A percentile compares a stretch with the other conserved stretches of the same genome.
Evolutionary conservation across 2,888 invertebrate genomes (phyloP).

Genomic region (Crocallis elinguaria): DNA sequence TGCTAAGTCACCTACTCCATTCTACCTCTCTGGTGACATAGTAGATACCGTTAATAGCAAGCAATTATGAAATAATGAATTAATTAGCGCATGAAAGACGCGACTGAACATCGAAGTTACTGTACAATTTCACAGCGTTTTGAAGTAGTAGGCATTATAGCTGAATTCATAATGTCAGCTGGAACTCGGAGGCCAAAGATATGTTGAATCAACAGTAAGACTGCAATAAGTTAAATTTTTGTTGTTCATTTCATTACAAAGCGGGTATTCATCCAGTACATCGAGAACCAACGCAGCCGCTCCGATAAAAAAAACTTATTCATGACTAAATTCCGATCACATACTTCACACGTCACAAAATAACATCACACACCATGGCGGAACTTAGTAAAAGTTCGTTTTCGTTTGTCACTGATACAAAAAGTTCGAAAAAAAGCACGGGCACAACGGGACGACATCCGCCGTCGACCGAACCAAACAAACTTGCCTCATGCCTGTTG

Average conservation of each 20-base stretch:
- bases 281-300: conserved; percentile 41
- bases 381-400: conserved; percentile 58
- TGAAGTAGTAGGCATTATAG: background rate
- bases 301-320: conserved; percentile 37
- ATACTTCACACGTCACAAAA: conserved; percentile 49
- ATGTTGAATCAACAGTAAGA: conserved; percentile 51
- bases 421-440: conserved; percentile 69
- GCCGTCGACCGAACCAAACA: conserved; percentile 68
- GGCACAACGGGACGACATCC: conserved; percentile 66
- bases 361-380: conserved; percentile 59
- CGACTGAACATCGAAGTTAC: background rate
- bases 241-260: conserved; percentile 37
- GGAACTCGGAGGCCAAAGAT: conserved; percentile 31
- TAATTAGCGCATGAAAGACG: background rate
- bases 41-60: background rate
- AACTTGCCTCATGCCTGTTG: conserved; percentile 59
- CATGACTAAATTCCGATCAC: conserved; percentile 56
- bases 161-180: conserved; percentile 13
- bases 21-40: background rate
- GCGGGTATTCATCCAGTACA: conserved; percentile 28
- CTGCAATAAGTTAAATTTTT: conserved; percentile 58
- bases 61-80: background rate
- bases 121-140: background rate
- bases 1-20: background rate
- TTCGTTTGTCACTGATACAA: conserved; percentile 56